Evolutionary conservation across 2,113 vertebrate genomes (phyloP), one percentile per base, ranked within the genome.

Genomic region (Todiramphus chloris): DNA sequence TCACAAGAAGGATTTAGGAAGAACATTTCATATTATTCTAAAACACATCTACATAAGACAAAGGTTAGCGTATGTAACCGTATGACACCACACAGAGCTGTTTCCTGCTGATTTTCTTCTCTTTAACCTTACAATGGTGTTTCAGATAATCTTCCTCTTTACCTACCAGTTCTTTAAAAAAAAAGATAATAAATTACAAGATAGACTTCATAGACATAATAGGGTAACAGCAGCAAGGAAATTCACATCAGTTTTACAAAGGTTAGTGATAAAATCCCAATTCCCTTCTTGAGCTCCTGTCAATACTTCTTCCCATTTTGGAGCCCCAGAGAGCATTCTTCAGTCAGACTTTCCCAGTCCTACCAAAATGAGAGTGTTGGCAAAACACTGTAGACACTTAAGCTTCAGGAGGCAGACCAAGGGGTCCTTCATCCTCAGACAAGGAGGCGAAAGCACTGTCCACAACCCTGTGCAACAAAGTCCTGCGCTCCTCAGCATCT

Each of bases 1-100:
- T 3, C 4, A 13, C 55, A 35, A 39, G 6, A 70, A 75, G 21
- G 12, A 58, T 43, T 16, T 53, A 2, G 3, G 7, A 5, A 37
- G 3, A 68, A 64, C 9, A 39, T 5, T 35, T 46, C 8, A 19
- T 25, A 18, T 37, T 73, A 37, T 30, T 91, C 18, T 87, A 58
- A 79, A 13, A 33, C 10, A 58, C 6, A 55, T 5, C 13, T 19
- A 7, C 8, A 4, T 28, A 46, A 73, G 24, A 63, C 24, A 77
- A 41, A 83, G 6, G 13, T 64, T 74, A 77, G 17, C 1, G 1
- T 48, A 31, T 16, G 0, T 9, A 58, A 58, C 7, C 0, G 1
- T 27, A 12, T 21, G 6, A 67, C 23, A 51, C 9, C 23, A 50
- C 4, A 56, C 13, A 23, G 13, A 33, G 30, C 4, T 39, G 11